Base-by-base conservation (phyloP, 2,113 vertebrate genomes). In the Onychostoma macrolepis region DNA sequence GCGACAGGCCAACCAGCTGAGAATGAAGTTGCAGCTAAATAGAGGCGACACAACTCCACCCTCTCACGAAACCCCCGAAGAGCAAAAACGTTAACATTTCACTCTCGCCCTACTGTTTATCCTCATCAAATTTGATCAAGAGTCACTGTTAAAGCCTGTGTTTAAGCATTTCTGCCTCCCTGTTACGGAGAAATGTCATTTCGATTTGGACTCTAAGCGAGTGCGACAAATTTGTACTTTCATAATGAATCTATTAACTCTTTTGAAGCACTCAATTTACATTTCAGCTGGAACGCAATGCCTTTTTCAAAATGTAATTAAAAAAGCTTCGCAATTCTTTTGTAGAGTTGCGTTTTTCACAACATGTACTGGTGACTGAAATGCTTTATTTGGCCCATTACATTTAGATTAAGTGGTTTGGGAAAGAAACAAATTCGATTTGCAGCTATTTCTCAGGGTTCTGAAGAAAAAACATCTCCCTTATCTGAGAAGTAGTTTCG, bases 1-100 rank as follows among this genome's bases (percentile, higher is more conserved):
- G 97, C 97, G 87, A 97, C 97, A 30, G 97, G 96, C 80, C 97
- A 97, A 89, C 94, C 96, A 41, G 90, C 90, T 92, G 93, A 93
- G 0, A 96, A 96, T 83, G 97, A 99, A 65, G 86, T 88, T 84
- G 67, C 84, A 69, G 84, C 75, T n/a, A 63, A 89, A 86, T 89
- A 88, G 80, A 80, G 50, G 50, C n/a, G n/a, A 26, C 26, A 41
- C 77, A 65, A 53, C 79, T 58, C 72, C 15, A 36, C 33, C 30
- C 67, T 71, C 67, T 71, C 65, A 50, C 24, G 17, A 87, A 58
- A 50, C 71, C 80, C 63, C 71, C 1, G 6, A 56, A 53, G n/a
- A 72, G 85, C 63, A 86, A 80, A 81, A 76, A 81, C 50, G 9
- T 33, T 19, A 82, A 67, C 15, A 38, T 74, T 84, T 84, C 83